These are phyloP conservation scores for Phylloscopus whistleri DNA, from an alignment of 2,113 vertebrate species.

Conservation along the genomic window DNA sequence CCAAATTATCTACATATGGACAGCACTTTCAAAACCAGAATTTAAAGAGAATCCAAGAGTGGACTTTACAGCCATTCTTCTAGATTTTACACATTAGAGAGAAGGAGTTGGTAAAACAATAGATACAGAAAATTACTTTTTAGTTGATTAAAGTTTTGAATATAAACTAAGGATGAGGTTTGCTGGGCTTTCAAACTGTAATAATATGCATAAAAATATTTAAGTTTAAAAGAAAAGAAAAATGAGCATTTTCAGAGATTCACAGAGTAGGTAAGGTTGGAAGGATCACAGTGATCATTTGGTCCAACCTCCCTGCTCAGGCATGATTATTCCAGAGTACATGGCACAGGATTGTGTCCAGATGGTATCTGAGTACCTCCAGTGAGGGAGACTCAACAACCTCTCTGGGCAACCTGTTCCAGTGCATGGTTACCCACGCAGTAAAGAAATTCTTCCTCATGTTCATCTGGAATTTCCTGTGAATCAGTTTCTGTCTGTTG, in stretches of 20 bases:
- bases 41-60: neutral
- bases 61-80: neutral
- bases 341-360: neutral
- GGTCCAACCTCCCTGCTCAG: neutral
- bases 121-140: neutral
- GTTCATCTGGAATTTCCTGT: neutral
- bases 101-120: neutral
- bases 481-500: neutral
- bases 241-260: neutral
- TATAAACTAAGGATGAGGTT: neutral
- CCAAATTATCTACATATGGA: neutral
- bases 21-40: neutral
- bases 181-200: neutral
- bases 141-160: neutral
- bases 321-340: neutral
- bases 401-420: neutral
- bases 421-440: rapidly evolving
- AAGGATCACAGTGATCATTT: neutral
- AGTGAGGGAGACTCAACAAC: neutral
- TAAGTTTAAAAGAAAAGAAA: neutral
- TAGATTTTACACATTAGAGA: neutral
- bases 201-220: neutral
- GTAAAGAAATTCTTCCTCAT: neutral
- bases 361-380: rapidly evolving
- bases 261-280: neutral